Base-by-base conservation (phyloP, 2,113 vertebrate species). In the Saguinus midas region DNA sequence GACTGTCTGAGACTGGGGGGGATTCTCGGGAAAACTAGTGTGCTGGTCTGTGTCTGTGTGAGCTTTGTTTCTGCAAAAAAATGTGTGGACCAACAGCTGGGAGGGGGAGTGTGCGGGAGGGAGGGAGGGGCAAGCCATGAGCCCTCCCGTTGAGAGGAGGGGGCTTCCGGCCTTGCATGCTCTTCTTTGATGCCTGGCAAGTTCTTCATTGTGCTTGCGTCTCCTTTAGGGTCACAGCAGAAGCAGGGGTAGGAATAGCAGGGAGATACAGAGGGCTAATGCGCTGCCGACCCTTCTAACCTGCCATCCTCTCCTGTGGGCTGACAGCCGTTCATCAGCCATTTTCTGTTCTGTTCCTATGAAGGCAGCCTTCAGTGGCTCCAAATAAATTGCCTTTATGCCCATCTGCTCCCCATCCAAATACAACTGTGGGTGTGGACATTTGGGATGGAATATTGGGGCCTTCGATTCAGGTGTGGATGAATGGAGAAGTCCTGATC, bases 1-100 rank as follows among this genome's bases (percentile, higher is more conserved):
- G 29, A 48, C 10, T 68, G 23, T 50, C 37, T 68, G 61, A 40
- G 37, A 9, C 0, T 10, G 5, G 52, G 61, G 61, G 72, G 21
- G 64, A 13, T 81, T 61, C 80, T 87, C 20, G 3, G 76, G 91
- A 80, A 96, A 68, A 48, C 61, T 35, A 43, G n/a, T 55, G 37
- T 9, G 55, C 61, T 25, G 79, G 52, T 83, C 68, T 52, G 80
- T 3, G 27, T 72, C 75, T 87, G 83, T 2, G 72, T 82, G 64
- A 81, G 91, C 97, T 97, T 97, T 96, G 97, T 96, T 92, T 95
- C 95, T 29, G n/a, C 32, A 82, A 95, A 96, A 73, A 96, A 97
- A 94, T 1, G 94, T 94, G 96, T 88, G 82, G 95, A 87, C 85
- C 85, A 84, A 92, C 91, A 95, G 88, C 94, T 92, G 96, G 88